Evolutionary conservation across 2,797 vertebrate genomes (phyloP), one percentile per base, ranked within the genome.

Genomic region (Smutsia gigantea): DNA sequence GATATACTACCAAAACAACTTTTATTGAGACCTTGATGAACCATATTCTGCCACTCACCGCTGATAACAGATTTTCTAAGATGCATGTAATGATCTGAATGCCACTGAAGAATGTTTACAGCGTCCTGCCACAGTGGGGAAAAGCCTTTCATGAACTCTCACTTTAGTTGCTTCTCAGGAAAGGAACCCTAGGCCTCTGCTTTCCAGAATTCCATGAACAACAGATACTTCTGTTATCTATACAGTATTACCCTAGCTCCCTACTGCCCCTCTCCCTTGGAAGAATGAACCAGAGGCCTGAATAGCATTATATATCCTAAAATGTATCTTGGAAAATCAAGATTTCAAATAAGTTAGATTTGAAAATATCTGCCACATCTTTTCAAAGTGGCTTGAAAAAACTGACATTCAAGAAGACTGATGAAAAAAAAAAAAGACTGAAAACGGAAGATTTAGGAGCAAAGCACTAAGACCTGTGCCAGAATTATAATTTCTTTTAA

Each of bases 401-500:
- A 29, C 66, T 21, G 87, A 37, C 37, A 64, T 91, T 91, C 37
- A 77, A 29, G 29, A 95, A 87, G 9, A 71, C 25, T 89, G 23
- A 83, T 10, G 11, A 46, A 46, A 46, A 46, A 46, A 46, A 46
- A 46, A 46, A 46, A 46, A 46, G 46, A 71, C 29, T 89, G 23
- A 83, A 87, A 81, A 82, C 75, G 29, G 31, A 89, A 94, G 55
- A 91, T 34, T 59, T 87, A 93, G 10, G 61, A 95, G 34, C 29
- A 89, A 27, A 78, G 7, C 6, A 57, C 83, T 92, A 88, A 97
- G 94, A 94, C 57, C 10, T 69, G 57, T 66, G 87, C 93, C 96
- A 98, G 74, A 95, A 95, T 77, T 96, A 51, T 89, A 97, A 87
- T 92, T 95, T 96, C 74, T 97, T 98, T 97, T 97, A 95, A 97